Evolutionary conservation across 2,888 invertebrate species (phyloP).

Genomic region (Thumatha senex): DNA sequence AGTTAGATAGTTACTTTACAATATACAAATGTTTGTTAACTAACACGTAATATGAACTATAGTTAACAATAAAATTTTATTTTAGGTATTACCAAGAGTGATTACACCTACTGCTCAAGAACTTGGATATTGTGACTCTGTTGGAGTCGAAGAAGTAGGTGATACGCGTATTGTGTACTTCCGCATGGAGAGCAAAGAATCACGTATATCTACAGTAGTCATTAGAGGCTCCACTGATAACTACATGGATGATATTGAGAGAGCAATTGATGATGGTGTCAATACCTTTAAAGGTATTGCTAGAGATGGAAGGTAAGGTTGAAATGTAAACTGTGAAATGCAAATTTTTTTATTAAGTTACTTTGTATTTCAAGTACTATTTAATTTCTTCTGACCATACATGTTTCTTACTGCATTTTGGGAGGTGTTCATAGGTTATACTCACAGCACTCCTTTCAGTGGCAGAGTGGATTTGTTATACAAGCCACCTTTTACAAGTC

Average conservation of each 20-base stretch:
- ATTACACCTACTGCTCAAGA: conserved; percentile 94
- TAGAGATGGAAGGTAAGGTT: conserved; percentile 85
- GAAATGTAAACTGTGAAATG: not conserved
- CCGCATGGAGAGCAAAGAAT: conserved; percentile 91
- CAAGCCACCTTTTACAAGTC: too few relatives aligned
- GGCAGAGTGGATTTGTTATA: too few relatives aligned
- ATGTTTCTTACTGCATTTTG: too few relatives aligned
- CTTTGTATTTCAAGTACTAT: too few relatives aligned
- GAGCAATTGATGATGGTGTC: conserved; percentile 99
- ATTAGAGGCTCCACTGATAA: conserved; percentile 98
- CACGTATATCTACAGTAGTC: conserved; percentile 96
- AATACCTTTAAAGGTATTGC: conserved; percentile 98
- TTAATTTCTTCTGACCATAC: too few relatives aligned
- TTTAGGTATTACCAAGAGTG: conserved; percentile 84
- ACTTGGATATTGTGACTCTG: conserved; percentile 94
- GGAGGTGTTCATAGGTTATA: too few relatives aligned
- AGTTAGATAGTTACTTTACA: too few relatives aligned
- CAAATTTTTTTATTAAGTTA: too few relatives aligned
- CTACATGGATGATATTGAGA: conserved; percentile 99
- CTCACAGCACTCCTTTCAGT: too few relatives aligned
- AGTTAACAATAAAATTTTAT: not conserved
- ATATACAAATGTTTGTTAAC: not conserved
- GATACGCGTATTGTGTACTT: conserved; percentile 98
- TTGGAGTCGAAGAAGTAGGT: conserved; percentile 96
- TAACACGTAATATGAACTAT: not conserved